Percentiles rank a stretch among this genome's conserved stretches.
Conservation (phyloP, 2,797 vertebrate genomes). For the Fringilla coelebs region DNA sequence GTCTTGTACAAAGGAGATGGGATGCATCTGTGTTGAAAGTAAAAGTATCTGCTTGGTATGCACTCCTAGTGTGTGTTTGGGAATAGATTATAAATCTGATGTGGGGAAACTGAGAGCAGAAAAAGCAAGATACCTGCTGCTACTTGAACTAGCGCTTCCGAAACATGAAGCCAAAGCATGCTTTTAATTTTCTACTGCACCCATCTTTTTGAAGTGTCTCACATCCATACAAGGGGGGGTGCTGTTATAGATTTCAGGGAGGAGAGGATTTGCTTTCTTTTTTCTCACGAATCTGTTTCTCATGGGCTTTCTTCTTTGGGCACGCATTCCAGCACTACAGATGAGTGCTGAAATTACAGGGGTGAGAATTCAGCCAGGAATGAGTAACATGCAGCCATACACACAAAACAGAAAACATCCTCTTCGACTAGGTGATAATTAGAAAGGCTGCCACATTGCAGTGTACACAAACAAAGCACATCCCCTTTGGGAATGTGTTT, state of each 20-base stretch:
- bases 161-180: background rate
- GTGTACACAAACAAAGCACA: background rate
- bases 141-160: background rate
- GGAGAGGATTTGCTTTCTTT: background rate
- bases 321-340: background rate
- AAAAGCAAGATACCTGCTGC: constrained; percentile 33
- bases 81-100: constrained; percentile 32
- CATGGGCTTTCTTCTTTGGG: background rate
- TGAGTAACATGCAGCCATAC: background rate
- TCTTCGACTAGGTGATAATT: constrained; percentile 19
- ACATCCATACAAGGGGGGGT: background rate
- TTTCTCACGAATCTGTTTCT: background rate
- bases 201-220: background rate
- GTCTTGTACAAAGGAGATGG: constrained; percentile 16
- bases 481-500: background rate
- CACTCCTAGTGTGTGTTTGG: background rate
- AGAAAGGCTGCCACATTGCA: background rate
- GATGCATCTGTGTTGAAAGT: background rate
- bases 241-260: background rate
- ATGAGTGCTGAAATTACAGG: background rate
- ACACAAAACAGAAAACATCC: background rate
- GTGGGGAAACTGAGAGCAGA: constrained; percentile 40
- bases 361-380: background rate
- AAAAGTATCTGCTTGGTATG: constrained; percentile 21
- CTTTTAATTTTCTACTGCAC: constrained; percentile 3